phyloP scores from a whole-genome alignment of 1,140 invertebrate genomes.

The Drosophila dunni region DNA sequence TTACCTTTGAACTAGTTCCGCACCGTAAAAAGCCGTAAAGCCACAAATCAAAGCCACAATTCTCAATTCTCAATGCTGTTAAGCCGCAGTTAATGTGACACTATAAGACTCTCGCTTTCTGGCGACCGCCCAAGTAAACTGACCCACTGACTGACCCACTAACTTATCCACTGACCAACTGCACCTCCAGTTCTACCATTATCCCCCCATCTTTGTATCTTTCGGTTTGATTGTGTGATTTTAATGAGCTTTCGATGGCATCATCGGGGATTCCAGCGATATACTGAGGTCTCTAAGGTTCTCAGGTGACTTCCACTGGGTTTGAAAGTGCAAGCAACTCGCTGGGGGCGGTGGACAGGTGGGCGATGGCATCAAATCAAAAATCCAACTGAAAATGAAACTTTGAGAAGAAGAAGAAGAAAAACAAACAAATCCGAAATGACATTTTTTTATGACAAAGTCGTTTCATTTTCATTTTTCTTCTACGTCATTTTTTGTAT shows the following conservation, averaged over 20 bases:
- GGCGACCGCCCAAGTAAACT: conserved; percentile 8
- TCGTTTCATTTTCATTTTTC: conserved; percentile 19
- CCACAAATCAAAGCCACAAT: conserved; percentile 4
- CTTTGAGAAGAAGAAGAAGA: conserved; percentile 20
- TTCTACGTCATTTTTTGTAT: conserved; percentile 11
- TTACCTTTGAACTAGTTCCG: conserved; percentile 12
- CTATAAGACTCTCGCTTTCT: conserved; percentile 33
- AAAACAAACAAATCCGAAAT: conserved; percentile 32
- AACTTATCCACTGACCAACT: conserved; percentile 43
- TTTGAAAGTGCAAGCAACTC: conserved; percentile 38
- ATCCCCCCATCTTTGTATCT: background rate
- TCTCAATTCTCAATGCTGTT: conserved; percentile 7
- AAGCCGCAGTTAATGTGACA: conserved; percentile 28
- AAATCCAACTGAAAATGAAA: conserved; percentile 65
- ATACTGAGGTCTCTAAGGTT: background rate
- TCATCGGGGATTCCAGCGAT: conserved; percentile 9
- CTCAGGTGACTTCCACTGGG: background rate
- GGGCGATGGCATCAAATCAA: conserved; percentile 26
- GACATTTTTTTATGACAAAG: conserved; percentile 51
- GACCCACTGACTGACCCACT: conserved; percentile 30
- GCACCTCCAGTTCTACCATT: conserved; percentile 1
- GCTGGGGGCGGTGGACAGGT: conserved; percentile 22
- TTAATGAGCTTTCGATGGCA: conserved; percentile 61
- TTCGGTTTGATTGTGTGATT: conserved; percentile 30
- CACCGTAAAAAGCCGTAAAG: conserved; percentile 1